Evolutionary conservation across 2,797 vertebrate genomes (phyloP).

Genomic region (Todus mexicanus): DNA sequence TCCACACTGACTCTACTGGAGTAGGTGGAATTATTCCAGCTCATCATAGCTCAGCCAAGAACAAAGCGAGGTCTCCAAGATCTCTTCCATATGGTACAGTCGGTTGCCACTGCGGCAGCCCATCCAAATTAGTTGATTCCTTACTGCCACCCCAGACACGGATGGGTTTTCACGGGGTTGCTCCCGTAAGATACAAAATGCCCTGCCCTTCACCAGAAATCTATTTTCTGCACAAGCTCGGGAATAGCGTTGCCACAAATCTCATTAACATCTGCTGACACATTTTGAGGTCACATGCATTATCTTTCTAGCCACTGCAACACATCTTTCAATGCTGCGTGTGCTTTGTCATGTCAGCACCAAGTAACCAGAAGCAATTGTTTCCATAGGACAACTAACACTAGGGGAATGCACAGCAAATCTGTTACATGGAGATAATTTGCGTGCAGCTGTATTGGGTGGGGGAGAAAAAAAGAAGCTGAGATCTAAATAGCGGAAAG

Average conservation of each 20-base stretch:
- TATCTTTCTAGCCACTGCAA: slow-evolving; percentile 2
- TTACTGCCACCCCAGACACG: neutral
- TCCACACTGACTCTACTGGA: neutral
- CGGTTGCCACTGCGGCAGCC: neutral
- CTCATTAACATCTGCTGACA: slow-evolving; percentile 22
- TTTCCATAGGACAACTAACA: slow-evolving; percentile 17
- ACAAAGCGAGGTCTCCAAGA: neutral
- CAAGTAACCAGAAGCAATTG: slow-evolving; percentile 8
- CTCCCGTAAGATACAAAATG: neutral
- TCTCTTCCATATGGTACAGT: neutral
- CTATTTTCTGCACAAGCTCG: neutral
- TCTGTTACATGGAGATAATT: slow-evolving; percentile 33
- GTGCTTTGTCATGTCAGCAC: slow-evolving; percentile 47
- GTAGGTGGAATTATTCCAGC: neutral
- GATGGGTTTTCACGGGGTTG: neutral
- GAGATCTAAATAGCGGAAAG: neutral
- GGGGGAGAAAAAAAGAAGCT: neutral
- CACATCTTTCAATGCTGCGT: neutral
- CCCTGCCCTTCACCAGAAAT: slow-evolving; percentile 1
- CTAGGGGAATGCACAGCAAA: neutral
- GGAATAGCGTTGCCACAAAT: neutral
- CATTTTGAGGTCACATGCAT: neutral
- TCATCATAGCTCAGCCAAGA: neutral
- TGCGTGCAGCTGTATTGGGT: neutral
- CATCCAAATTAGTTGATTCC: neutral